phyloP scores from a whole-genome alignment of 1,140 invertebrate species.

The Apis dorsata region DNA sequence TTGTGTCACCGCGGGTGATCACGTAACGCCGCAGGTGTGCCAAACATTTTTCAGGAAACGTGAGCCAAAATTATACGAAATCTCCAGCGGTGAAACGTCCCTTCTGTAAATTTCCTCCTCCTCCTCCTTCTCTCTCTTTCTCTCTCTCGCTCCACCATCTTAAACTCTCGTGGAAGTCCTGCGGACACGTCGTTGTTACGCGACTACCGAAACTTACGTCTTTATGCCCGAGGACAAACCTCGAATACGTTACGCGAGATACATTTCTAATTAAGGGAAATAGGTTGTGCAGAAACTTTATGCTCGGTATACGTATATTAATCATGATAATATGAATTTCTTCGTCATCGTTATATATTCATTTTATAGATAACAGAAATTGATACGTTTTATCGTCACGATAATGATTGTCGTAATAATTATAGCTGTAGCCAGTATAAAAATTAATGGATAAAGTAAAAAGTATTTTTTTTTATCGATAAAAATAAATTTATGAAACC shows the following conservation, averaged over 20 bases:
- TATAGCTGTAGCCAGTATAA: too few species aligned
- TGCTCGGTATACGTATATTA: too few species aligned
- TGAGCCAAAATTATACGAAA: slow-evolving; percentile 62
- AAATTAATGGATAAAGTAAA: too few species aligned
- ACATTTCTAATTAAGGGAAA: slow-evolving; percentile 21
- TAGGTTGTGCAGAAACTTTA: neutral
- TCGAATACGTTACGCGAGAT: slow-evolving; percentile 17
- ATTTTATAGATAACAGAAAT: too few species aligned
- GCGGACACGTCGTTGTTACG: slow-evolving; percentile 27
- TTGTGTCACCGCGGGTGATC: slow-evolving; percentile 59
- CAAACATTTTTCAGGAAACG: slow-evolving; percentile 64
- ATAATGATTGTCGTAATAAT: too few species aligned
- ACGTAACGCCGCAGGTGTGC: slow-evolving; percentile 66
- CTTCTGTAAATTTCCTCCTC: slow-evolving; percentile 51
- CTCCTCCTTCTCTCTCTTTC: neutral
- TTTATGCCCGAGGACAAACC: slow-evolving; percentile 19
- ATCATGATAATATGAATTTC: too few species aligned
- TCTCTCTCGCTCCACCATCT: slow-evolving; percentile 4
- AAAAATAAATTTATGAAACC: too few species aligned
- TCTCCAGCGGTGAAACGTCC: slow-evolving; percentile 55
- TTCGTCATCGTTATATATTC: too few species aligned
- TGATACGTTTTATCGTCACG: too few species aligned
- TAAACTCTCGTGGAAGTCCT: slow-evolving; percentile 24
- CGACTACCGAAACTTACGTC: slow-evolving; percentile 32
- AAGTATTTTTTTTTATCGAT: too few species aligned